These are phyloP conservation scores for Fragum sueziense DNA, from an alignment of 2,888 invertebrate species.

Conservation along the genomic window DNA sequence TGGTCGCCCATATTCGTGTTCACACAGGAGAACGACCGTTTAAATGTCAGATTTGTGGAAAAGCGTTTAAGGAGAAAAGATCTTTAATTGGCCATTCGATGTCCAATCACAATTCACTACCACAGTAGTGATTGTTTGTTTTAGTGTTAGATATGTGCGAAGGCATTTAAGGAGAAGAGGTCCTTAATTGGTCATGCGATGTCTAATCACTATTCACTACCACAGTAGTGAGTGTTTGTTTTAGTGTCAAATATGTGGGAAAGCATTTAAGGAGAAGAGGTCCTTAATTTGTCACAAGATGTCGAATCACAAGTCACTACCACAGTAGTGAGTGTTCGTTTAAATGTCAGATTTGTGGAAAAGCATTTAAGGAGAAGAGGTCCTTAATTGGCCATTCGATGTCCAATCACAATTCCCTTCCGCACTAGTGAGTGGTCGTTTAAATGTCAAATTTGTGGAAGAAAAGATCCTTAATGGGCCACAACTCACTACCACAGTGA, in stretches of 20 bases:
- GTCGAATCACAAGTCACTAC: no score
- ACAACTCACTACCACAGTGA: no score
- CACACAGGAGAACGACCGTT: slow-evolving; percentile 1
- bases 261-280: slow-evolving; percentile 29
- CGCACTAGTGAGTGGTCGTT: slow-evolving; percentile 35
- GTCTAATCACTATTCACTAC: no score
- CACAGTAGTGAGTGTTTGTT: slow-evolving; percentile 34
- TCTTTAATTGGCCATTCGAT: not conserved
- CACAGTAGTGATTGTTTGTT: slow-evolving; percentile 32
- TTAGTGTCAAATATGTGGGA: slow-evolving; percentile 27
- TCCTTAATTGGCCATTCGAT: slow-evolving; percentile 28
- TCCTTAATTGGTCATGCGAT: slow-evolving; percentile 28
- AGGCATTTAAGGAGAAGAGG: slow-evolving; percentile 29
- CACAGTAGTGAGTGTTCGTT: slow-evolving; percentile 35
- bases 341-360: slow-evolving; percentile 27
- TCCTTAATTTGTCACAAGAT: slow-evolving; percentile 28
- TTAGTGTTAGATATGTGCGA: slow-evolving; percentile 27
- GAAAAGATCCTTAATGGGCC: slow-evolving; percentile 28
- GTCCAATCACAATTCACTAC: no score
- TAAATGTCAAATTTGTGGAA: slow-evolving; percentile 27
- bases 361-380: slow-evolving; percentile 29
- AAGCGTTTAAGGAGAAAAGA: not conserved
- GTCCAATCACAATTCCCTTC: no score
- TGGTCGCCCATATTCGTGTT: slow-evolving; percentile 12
- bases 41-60: not conserved